Base-by-base conservation (phyloP, 2,797 vertebrate genomes). In the Phyllotis vaccarum region DNA sequence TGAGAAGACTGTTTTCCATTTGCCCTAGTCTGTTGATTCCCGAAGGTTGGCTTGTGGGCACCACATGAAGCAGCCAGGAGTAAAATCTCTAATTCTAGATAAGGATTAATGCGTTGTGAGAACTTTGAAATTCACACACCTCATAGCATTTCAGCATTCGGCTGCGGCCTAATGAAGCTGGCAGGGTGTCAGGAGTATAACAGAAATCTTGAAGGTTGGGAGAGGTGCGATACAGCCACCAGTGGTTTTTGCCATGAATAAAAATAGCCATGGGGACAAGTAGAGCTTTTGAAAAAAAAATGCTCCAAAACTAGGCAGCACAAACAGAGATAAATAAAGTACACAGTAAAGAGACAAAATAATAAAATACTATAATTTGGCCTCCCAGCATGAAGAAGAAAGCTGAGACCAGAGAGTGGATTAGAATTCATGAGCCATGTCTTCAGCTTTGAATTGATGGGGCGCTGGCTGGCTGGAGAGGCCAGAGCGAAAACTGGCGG, bases 361-460 rank as follows among this genome's bases (percentile, higher is more conserved):
- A 98, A 98, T 98, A 98, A 98, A 98, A 98, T 95, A 97, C 98
- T 98, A 97, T 98, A 98, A 98, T 98, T 98, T 98, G 97, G 75
- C 60, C 94, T 98, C 97, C 96, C 98, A 98, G 98, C 97, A 58
- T 98, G 98, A 98, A 94, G 54, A 83, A 93, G 96, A 88, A 96
- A 97, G 95, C 97, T 95, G 96, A 98, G 96, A 97, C 96, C 78
- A 93, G 95, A 96, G 88, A 98, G 89, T 94, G 96, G 97, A 96
- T 98, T 98, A 97, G 97, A 89, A 98, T 98, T 98, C 96, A 97
- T 98, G 91, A 96, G 91, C 91, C 97, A 97, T 98, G 98, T 98
- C 78, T 88, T 96, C 90, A 97, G 96, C 93, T 92, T 98, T 93
- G 96, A 98, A 97, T 79, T 92, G 86, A 96, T 90, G 83, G 94